Base-by-base conservation (phyloP, 1,140 invertebrate species). In the Drosophila bocqueti region DNA sequence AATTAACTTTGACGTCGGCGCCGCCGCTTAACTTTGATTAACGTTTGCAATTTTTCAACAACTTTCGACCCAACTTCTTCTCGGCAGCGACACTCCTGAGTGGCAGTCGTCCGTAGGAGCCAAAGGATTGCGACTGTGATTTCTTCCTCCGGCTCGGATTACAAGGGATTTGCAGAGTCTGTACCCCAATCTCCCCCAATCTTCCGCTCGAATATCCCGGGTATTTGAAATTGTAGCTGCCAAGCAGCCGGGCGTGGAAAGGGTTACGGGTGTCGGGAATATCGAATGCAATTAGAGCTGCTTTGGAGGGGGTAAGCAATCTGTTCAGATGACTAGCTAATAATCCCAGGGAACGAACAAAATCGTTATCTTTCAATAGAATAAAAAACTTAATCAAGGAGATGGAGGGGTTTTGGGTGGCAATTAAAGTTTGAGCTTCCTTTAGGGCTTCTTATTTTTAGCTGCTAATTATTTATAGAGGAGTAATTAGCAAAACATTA, bases 41-140 rank as follows among this genome's bases (percentile, higher is more conserved):
- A 90, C 85, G 86, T 90, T 81, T 76, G 76, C 81, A 80, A 90
- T 90, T 90, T 90, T 91, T 90, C 85, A 90, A 91, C 85, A 90
- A 90, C 79, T 90, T 90, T 82, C 72, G 54, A 64, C 78, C 76
- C 61, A 90, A 82, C 85, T 85, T 85, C 85, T 81, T 79, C 66
- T 63, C 55, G 65, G 52, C 52, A 46, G 55, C 42, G 64, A 68
- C 58, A 55, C 69, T 50, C 54, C 45, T 34, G 57, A 24, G 38
- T 64, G 73, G 45, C 36, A 38, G 58, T 45, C 54, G 34, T 57
- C 62, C 46, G 38, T 47, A 16, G 66, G 50, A 43, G 63, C 71
- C 46, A 85, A 84, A 81, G 85, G 85, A 81, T 90, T 85, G 68
- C 38, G 49, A 79, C 85, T 64, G 76, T 80, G 80, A 69, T 83